These are phyloP conservation scores for Bubalus kerabau DNA, from an alignment of 2,113 vertebrate genomes.

Conservation along the genomic window DNA sequence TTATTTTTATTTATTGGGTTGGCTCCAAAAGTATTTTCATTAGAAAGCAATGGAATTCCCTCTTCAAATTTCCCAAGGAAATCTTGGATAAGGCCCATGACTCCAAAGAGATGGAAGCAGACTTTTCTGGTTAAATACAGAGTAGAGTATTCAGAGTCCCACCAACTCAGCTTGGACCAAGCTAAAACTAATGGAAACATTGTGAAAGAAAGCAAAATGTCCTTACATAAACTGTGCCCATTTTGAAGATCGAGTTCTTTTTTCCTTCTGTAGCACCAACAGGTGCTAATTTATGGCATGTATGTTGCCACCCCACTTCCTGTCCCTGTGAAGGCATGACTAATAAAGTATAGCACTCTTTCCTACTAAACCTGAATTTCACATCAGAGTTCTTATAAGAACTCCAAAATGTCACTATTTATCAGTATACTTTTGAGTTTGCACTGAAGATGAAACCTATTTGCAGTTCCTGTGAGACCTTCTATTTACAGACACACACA, in stretches of 20 bases:
- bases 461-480: neutral
- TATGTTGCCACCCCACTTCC: neutral
- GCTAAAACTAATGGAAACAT: neutral
- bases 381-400: neutral
- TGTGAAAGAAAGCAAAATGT: neutral
- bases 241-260: neutral
- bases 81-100: neutral
- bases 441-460: neutral
- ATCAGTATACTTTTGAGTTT: neutral
- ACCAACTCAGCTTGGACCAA: neutral
- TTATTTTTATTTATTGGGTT: neutral
- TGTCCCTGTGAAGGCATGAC: neutral
- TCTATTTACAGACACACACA: neutral
- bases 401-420: neutral
- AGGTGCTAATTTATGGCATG: neutral
- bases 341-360: neutral
- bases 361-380: neutral
- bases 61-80: neutral
- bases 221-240: neutral
- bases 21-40: neutral
- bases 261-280: neutral
- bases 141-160: neutral
- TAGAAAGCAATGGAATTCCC: neutral
- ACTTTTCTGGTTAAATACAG: neutral
- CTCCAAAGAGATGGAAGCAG: neutral